Conservation (phyloP, 2,113 vertebrate genomes). For the human region GRCh38 chr1:29389001-29389500, state of each 20-base stretch:
- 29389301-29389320: background rate
- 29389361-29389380: background rate
- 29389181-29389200: background rate
- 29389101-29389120: background rate
- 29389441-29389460: background rate
- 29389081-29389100: background rate
- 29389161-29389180: background rate
- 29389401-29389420: accelerated
- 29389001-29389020: background rate
- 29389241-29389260: background rate
- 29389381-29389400: background rate
- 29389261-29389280: background rate
- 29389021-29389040: background rate
- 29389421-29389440: no score
- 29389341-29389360: background rate
- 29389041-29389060: background rate
- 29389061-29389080: background rate
- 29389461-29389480: background rate
- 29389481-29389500: background rate
- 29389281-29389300: background rate
- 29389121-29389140: background rate
- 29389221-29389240: background rate
- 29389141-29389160: background rate
- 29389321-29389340: background rate
- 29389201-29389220: background rate